Evolutionary conservation across 2,797 vertebrate species (phyloP).

Genomic region (Smutsia temminckii): DNA sequence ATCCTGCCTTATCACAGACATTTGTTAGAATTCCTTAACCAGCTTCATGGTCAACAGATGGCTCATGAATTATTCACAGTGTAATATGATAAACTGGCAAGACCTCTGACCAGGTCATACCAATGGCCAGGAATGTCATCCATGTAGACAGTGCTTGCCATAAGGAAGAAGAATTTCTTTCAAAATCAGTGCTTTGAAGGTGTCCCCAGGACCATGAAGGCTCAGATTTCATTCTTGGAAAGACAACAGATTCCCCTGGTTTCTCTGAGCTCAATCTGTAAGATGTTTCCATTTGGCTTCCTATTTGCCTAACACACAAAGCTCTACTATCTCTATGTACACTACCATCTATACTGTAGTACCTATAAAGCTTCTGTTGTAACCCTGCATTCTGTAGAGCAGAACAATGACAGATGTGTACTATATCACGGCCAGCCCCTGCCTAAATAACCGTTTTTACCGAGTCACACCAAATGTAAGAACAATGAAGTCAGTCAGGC

Average conservation of each 20-base stretch:
- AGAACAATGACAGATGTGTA: neutral
- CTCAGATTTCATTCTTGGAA: neutral
- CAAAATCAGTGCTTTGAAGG: neutral
- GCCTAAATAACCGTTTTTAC: neutral
- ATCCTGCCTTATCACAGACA: neutral
- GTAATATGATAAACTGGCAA: neutral
- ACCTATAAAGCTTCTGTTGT: neutral
- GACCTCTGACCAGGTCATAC: neutral
- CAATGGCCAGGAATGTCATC: neutral
- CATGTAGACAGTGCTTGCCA: neutral
- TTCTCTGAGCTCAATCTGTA: neutral
- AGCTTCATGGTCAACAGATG: constrained; percentile 33
- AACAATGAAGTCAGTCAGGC: neutral
- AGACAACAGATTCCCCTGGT: neutral
- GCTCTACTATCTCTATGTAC: neutral
- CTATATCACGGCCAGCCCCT: neutral
- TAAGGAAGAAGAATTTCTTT: neutral
- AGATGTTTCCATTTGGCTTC: neutral
- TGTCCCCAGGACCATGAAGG: neutral
- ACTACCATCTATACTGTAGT: neutral
- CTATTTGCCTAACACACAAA: neutral
- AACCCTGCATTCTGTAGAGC: neutral
- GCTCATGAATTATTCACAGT: constrained; percentile 16
- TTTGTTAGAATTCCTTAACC: constrained; percentile 36
- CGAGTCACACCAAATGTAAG: neutral